Base-by-base conservation (phyloP, 1,140 invertebrate genomes). In the Calycopis cecrops region DNA sequence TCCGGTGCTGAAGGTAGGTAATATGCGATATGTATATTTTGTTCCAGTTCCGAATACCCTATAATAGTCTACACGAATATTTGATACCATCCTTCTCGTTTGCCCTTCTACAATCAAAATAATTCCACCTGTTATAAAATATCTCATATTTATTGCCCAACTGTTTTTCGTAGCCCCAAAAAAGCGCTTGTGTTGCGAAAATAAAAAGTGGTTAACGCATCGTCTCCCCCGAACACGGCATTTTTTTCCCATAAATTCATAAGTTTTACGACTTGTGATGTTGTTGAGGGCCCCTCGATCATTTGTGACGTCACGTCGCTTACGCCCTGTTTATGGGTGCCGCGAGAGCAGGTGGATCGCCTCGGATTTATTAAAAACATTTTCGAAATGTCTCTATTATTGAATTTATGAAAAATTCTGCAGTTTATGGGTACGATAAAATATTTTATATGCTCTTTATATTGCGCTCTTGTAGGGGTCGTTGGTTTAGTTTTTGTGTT, bases 161-260 rank as follows among this genome's bases (percentile, higher is more conserved):
- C 21, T 28, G 21, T 28, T 44, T 44, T 44, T 44, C 38, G 16
- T 44, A 17, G 7, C 40, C 40, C 14, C 16, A 4, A 14, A 44
- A 44, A 44, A 28, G 21, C 40, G 40, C 40, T 44, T 44, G 40
- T 37, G 35, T 44, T 44, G 14, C 40, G 40, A 12, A 42, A 42
- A 47, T 35, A 55, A 60, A 55, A 55, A 49, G 49, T 49, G 35
- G 38, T 58, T 67, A 47, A 57, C 48, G 54, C 62, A 57, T 62
- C 57, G 56, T 59, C 51, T 58, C 57, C 34, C 50, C 52, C 18
- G 48, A 35, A 59, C 58, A 68, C 62, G 64, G 63, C 57, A 50
- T 73, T 71, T 75, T 75, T 71, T 67, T 50, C 52, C 52, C 69
- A 72, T 75, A 72, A 75, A 72, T 69, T 71, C 66, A 60, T 67